Evolutionary conservation across 2,888 invertebrate species (phyloP).

Genomic region (Yponomeuta malinellus): DNA sequence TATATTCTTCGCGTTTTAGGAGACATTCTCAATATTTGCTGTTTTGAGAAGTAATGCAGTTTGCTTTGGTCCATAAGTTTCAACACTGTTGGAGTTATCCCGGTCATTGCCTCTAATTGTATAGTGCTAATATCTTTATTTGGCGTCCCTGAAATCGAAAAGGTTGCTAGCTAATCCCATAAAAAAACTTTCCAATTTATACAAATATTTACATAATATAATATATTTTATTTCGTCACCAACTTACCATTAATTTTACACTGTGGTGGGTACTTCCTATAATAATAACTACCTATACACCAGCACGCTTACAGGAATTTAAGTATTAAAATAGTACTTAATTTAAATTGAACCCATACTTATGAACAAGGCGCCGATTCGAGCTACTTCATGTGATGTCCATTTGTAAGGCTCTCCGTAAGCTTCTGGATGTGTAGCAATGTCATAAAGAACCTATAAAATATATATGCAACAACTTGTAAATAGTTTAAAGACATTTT

Average conservation of each 20-base stretch:
- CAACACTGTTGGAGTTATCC: slow-evolving; percentile 47
- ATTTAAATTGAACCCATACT: slow-evolving; percentile 24
- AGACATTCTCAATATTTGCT: slow-evolving; percentile 57
- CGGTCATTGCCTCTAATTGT: slow-evolving; percentile 54
- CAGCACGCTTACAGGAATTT: too few species aligned
- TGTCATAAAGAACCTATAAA: slow-evolving; percentile 52
- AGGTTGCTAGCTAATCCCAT: background rate
- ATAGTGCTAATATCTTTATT: slow-evolving; percentile 48
- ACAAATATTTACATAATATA: too few species aligned
- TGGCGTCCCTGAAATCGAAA: slow-evolving; percentile 5
- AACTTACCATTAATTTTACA: too few species aligned
- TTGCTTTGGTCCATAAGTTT: slow-evolving; percentile 48
- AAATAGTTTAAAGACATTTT: too few species aligned
- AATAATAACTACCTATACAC: too few species aligned
- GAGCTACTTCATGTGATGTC: slow-evolving; percentile 57
- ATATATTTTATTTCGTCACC: too few species aligned
- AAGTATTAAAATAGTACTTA: background rate
- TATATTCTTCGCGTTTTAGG: slow-evolving; percentile 49
- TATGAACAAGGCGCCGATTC: slow-evolving; percentile 44
- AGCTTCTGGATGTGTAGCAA: slow-evolving; percentile 50
- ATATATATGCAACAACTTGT: slow-evolving; percentile 20
- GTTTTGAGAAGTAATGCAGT: slow-evolving; percentile 52
- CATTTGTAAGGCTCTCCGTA: slow-evolving; percentile 59
- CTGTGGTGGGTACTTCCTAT: too few species aligned
- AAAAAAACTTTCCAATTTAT: background rate